phyloP scores from a whole-genome alignment of 2,113 vertebrate genomes.

The Takifugu flavidus region DNA sequence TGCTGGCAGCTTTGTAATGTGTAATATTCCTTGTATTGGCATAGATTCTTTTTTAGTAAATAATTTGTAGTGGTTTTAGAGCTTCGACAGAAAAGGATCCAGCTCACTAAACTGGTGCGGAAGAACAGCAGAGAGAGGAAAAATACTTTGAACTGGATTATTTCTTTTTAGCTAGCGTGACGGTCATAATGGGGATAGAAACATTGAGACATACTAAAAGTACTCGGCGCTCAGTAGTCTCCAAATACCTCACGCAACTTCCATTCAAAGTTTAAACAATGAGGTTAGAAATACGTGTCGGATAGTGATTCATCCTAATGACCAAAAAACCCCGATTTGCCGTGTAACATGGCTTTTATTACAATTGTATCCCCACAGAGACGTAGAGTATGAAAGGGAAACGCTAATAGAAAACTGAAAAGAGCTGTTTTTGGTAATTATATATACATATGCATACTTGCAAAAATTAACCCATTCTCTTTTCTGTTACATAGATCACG shows the following conservation, averaged over 20 bases:
- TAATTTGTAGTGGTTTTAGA: constrained; percentile 29
- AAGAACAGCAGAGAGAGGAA: not conserved
- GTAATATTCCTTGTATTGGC: not conserved
- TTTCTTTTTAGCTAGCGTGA: not conserved
- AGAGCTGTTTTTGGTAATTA: not conserved
- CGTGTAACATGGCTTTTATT: no score
- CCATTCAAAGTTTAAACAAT: no score
- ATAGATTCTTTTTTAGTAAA: not conserved
- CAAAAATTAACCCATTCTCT: constrained; percentile 37
- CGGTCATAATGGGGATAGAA: not conserved
- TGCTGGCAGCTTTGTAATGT: not conserved
- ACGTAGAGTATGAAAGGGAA: no score
- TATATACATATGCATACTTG: constrained; percentile 9
- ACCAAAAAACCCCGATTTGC: no score
- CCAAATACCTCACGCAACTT: no score
- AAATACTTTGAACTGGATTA: not conserved
- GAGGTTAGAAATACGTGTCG: no score
- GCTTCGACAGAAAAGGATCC: constrained; percentile 2
- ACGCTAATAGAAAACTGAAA: not conserved
- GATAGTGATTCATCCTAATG: no score
- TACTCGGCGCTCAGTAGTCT: no score
- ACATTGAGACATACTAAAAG: no score
- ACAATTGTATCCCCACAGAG: no score
- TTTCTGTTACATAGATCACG: constrained; percentile 45
- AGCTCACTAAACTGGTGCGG: constrained; percentile 8